A percentile compares a stretch with the other conserved stretches of the same genome.
phyloP scores from a whole-genome alignment of 2,113 vertebrate species.

The Perccottus glenii region DNA sequence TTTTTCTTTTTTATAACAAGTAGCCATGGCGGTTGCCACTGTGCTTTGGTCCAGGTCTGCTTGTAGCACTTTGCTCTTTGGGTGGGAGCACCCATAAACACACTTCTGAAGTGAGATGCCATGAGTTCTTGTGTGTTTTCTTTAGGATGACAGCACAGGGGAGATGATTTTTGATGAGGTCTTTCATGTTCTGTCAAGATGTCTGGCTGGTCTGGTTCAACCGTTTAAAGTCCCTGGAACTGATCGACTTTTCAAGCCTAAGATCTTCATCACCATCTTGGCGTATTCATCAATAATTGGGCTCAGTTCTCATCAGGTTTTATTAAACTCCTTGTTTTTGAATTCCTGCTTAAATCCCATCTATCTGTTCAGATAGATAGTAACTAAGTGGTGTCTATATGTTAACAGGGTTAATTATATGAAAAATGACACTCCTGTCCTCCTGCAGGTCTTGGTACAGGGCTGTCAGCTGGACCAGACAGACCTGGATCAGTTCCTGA shows the following conservation, averaged over 20 bases:
- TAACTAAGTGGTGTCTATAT: too few species aligned
- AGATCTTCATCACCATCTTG: slow-evolving; percentile 96
- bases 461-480: slow-evolving; percentile 90
- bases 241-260: slow-evolving; percentile 87
- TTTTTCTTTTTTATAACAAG: too few species aligned
- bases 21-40: too few species aligned
- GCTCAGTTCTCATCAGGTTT: slow-evolving; percentile 92
- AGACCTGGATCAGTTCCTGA: slow-evolving; percentile 85
- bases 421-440: too few species aligned
- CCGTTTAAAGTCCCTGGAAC: slow-evolving; percentile 93
- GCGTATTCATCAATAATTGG: slow-evolving; percentile 97
- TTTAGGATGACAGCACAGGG: slow-evolving; percentile 94
- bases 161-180: slow-evolving; percentile 98
- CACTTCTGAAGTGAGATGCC: too few species aligned
- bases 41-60: too few species aligned
- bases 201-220: slow-evolving; percentile 87
- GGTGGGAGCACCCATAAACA: too few species aligned
- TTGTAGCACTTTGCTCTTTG: too few species aligned
- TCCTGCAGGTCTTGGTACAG: slow-evolving; percentile 92
- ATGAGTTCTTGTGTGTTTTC: not conserved
- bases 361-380: too few species aligned
- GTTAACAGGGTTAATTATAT: not conserved
- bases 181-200: slow-evolving; percentile 91
- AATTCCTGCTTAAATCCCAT: not conserved
- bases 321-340: not conserved